Conservation (phyloP, 2,113 vertebrate species). For the Dromiciops gliroides region DNA sequence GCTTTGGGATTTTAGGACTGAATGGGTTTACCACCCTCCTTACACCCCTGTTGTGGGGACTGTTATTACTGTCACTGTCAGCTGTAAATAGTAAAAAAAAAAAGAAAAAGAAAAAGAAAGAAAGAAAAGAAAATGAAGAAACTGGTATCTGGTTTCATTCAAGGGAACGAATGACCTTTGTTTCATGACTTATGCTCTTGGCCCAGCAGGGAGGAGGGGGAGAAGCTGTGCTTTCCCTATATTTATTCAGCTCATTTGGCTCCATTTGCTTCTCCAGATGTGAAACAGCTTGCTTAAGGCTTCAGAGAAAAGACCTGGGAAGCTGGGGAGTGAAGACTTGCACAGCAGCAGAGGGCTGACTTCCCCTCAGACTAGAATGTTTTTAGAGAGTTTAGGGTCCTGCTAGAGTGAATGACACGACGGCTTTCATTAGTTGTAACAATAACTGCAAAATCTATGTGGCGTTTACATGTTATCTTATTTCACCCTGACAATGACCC, state of each 20-base stretch:
- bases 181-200: constrained; percentile 47
- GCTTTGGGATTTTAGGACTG: not conserved
- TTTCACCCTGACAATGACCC: not conserved
- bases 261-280: constrained; percentile 75
- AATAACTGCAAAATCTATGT: not conserved
- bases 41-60: constrained; percentile 40
- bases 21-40: constrained; percentile 41
- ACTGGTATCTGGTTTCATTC: constrained; percentile 40
- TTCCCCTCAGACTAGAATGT: not conserved
- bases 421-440: not conserved
- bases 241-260: constrained; percentile 73
- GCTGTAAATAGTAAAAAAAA: constrained; percentile 56
- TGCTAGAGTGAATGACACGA: not conserved
- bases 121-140: not conserved
- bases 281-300: constrained; percentile 79
- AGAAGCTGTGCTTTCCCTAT: not conserved
- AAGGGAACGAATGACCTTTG: constrained; percentile 45
- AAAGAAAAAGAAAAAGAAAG: no score
- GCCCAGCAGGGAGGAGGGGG: not conserved
- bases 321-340: constrained; percentile 73
- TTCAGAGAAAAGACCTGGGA: constrained; percentile 71
- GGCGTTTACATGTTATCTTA: not conserved
- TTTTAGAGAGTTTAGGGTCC: not conserved
- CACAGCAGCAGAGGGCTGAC: constrained; percentile 42
- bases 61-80: constrained; percentile 53